These are phyloP conservation scores for Puntigrus tetrazona DNA, from an alignment of 2,113 vertebrate species.

Conservation along the genomic window DNA sequence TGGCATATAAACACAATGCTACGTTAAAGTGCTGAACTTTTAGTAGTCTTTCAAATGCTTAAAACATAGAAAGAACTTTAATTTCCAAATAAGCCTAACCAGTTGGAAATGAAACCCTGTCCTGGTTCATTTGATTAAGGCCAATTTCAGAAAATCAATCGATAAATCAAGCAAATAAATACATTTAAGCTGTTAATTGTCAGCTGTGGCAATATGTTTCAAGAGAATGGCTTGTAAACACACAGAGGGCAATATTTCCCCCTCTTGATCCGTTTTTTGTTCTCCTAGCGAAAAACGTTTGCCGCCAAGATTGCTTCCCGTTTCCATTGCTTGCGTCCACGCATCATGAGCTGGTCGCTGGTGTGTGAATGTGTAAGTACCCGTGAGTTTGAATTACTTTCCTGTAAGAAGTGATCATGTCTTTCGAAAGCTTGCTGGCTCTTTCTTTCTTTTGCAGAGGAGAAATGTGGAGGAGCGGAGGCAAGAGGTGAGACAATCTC, in stretches of 20 bases:
- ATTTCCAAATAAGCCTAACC: too few species aligned
- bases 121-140: too few species aligned
- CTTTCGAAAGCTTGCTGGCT: constrained; percentile 11
- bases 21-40: too few species aligned
- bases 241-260: constrained; percentile 9
- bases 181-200: background rate
- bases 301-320: background rate
- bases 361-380: constrained; percentile 24
- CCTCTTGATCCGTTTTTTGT: background rate
- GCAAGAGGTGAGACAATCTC: constrained; percentile 38
- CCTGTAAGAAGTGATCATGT: constrained; percentile 4
- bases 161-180: too few species aligned
- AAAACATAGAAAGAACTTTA: too few species aligned
- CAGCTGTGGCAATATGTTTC: background rate
- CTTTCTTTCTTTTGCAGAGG: background rate
- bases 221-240: background rate
- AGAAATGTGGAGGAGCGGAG: constrained; percentile 17
- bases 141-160: too few species aligned
- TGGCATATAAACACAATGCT: too few species aligned
- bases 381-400: constrained; percentile 1
- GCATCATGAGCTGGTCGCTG: background rate
- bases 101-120: too few species aligned
- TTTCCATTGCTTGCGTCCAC: background rate
- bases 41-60: too few species aligned
- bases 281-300: background rate